Evolutionary conservation across 1,140 invertebrate species (phyloP).

Genomic region (Euwallacea similis): DNA sequence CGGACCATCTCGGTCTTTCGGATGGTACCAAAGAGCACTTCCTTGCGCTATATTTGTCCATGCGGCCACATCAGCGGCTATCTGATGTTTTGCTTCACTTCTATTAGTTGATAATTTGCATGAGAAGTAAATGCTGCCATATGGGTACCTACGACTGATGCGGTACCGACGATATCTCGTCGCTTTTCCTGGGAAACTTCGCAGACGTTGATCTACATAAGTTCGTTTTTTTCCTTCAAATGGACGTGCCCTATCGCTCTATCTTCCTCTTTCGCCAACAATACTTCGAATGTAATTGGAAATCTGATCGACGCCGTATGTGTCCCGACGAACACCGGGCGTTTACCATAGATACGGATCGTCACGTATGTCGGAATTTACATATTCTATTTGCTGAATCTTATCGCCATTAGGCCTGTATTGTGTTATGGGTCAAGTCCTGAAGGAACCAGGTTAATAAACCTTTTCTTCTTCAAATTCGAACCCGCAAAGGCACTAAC

Average conservation of each 20-base stretch:
- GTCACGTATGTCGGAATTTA: slow-evolving; percentile 37
- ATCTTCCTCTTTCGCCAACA: slow-evolving; percentile 21
- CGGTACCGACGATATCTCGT: slow-evolving; percentile 18
- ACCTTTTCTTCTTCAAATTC: slow-evolving; percentile 2
- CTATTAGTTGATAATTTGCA: slow-evolving; percentile 31
- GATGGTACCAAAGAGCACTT: neutral
- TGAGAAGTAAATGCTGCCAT: slow-evolving; percentile 21
- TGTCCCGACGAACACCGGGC: slow-evolving; percentile 28
- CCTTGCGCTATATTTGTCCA: slow-evolving; percentile 7
- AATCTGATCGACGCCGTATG: slow-evolving; percentile 34
- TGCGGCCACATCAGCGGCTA: neutral
- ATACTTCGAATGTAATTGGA: slow-evolving; percentile 36
- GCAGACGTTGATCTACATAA: slow-evolving; percentile 7
- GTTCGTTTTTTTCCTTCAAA: neutral
- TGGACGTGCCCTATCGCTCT: slow-evolving; percentile 15
- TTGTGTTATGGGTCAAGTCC: slow-evolving; percentile 27
- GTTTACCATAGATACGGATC: slow-evolving; percentile 37
- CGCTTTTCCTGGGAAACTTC: slow-evolving; percentile 29
- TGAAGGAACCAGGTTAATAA: slow-evolving; percentile 13
- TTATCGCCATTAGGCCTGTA: slow-evolving; percentile 30
- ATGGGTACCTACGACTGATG: slow-evolving; percentile 27
- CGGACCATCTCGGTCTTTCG: neutral
- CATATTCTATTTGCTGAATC: slow-evolving; percentile 38
- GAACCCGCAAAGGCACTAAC: neutral
- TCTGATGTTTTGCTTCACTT: slow-evolving; percentile 8